Percentiles rank a stretch among this genome's conserved stretches.
Evolutionary conservation across 2,888 invertebrate genomes (phyloP).

Genomic region (Mactromeris polynyma): DNA sequence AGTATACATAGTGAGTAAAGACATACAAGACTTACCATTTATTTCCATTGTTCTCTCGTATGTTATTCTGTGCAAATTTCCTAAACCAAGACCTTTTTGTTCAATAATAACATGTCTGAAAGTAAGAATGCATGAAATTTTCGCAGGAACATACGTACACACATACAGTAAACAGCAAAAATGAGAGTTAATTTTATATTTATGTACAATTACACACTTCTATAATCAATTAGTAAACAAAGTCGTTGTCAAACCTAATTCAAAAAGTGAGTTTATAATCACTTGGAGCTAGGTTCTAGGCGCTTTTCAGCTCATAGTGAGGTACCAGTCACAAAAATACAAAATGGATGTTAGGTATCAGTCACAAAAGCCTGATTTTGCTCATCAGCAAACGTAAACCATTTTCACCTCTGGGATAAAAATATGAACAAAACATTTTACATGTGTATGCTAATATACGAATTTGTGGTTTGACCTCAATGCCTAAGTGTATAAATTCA

Average conservation of each 20-base stretch:
- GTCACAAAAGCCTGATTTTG: too few relatives aligned
- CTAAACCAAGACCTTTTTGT: background rate
- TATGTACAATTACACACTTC: background rate
- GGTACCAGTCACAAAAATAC: too few relatives aligned
- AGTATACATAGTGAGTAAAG: too few relatives aligned
- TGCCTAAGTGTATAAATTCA: too few relatives aligned
- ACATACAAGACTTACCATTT: background rate
- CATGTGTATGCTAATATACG: background rate
- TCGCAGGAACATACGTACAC: background rate
- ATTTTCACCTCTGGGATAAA: too few relatives aligned
- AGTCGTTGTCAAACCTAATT: background rate
- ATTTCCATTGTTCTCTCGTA: background rate
- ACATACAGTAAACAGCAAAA: background rate
- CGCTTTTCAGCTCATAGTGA: too few relatives aligned
- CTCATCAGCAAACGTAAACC: too few relatives aligned
- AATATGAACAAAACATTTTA: background rate
- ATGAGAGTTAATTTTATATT: background rate
- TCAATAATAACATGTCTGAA: constrained; percentile 16
- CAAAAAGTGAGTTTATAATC: too few relatives aligned
- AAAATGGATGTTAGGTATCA: too few relatives aligned
- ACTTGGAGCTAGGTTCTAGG: too few relatives aligned
- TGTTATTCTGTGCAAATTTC: background rate
- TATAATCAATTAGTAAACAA: background rate
- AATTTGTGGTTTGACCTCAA: too few relatives aligned
- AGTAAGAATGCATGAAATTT: background rate